Evolutionary conservation across 2,888 invertebrate genomes (phyloP).

Genomic region (Papilio demoleus): DNA sequence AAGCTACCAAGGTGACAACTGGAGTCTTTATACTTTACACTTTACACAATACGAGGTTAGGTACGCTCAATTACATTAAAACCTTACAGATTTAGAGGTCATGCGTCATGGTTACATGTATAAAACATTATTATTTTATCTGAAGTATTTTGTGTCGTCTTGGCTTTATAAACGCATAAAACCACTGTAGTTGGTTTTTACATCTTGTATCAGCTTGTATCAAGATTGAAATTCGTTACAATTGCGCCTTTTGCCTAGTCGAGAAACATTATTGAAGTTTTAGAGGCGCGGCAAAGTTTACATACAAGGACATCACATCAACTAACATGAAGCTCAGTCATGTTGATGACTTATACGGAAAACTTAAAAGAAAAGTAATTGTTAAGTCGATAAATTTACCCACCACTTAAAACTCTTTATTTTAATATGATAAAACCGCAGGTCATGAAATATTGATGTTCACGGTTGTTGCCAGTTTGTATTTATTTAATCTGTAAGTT

Average conservation of each 20-base stretch:
- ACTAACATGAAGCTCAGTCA: too few relatives aligned
- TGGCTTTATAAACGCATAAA: neutral
- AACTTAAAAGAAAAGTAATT: neutral
- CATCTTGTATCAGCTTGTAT: too few relatives aligned
- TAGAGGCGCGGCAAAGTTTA: neutral
- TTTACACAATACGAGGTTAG: slow-evolving; percentile 27
- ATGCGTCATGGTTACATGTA: neutral
- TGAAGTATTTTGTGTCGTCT: neutral
- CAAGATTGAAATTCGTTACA: neutral
- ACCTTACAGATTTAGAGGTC: slow-evolving; percentile 4
- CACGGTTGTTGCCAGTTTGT: neutral
- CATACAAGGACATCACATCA: neutral
- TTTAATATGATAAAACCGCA: too few relatives aligned
- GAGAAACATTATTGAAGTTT: neutral
- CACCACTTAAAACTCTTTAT: too few relatives aligned
- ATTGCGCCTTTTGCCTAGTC: neutral
- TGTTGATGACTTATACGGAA: too few relatives aligned
- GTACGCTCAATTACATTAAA: slow-evolving; percentile 11
- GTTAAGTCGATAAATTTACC: neutral
- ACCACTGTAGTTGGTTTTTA: neutral
- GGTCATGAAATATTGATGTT: neutral
- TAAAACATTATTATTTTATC: slow-evolving; percentile 2
- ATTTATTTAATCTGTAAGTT: slow-evolving; percentile 4
- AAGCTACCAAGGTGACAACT: slow-evolving; percentile 35
- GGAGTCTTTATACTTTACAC: slow-evolving; percentile 14